These are phyloP conservation scores for Eristalis intricaria DNA, from an alignment of 2,888 invertebrate genomes.

Conservation along the genomic window DNA sequence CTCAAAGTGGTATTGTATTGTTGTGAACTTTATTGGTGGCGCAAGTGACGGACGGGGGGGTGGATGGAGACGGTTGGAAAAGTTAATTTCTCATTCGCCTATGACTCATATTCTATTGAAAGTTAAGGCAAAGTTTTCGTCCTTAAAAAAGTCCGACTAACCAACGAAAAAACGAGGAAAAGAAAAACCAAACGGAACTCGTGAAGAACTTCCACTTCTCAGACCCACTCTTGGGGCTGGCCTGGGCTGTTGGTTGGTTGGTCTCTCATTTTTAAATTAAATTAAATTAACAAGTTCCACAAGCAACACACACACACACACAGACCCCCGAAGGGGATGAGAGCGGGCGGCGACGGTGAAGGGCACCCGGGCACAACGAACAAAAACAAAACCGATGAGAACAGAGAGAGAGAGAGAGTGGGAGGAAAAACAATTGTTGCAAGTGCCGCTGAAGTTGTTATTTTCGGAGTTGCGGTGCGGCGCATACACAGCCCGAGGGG, in stretches of 20 bases:
- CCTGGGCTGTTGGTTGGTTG: background rate
- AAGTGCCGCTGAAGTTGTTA: slow-evolving; percentile 57
- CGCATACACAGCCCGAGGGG: background rate
- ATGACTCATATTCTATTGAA: slow-evolving; percentile 68
- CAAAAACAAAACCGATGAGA: background rate
- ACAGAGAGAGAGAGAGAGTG: no score
- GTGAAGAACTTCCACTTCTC: slow-evolving; percentile 25
- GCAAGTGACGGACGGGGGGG: background rate
- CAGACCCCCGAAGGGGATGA: background rate
- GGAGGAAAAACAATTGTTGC: slow-evolving; percentile 9
- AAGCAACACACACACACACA: slow-evolving; percentile 35
- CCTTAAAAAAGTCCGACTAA: slow-evolving; percentile 19
- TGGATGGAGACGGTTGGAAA: slow-evolving; percentile 20
- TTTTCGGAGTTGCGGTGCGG: slow-evolving; percentile 36
- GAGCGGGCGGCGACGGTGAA: background rate
- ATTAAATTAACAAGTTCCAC: slow-evolving; percentile 68
- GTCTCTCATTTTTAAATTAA: slow-evolving; percentile 63
- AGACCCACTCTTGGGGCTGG: background rate
- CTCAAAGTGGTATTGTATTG: slow-evolving; percentile 60
- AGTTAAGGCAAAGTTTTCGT: slow-evolving; percentile 60
- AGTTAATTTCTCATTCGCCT: slow-evolving; percentile 64
- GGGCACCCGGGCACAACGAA: background rate
- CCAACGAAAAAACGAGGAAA: background rate
- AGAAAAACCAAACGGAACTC: slow-evolving; percentile 7
- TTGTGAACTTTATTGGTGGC: slow-evolving; percentile 57